phyloP scores from a whole-genome alignment of 2,797 vertebrate species.

The Esox masquinongy region DNA sequence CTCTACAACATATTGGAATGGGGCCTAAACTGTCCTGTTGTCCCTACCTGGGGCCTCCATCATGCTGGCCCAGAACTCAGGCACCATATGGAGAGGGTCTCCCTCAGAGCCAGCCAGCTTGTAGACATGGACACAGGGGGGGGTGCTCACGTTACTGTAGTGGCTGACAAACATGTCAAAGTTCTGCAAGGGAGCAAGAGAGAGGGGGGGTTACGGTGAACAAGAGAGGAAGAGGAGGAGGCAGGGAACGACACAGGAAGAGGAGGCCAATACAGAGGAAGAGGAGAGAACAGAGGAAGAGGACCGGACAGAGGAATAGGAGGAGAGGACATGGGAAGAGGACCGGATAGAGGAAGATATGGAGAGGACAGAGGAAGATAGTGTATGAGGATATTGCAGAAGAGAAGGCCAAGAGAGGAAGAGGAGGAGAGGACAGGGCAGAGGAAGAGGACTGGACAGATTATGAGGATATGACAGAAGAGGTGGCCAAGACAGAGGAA shows the following conservation, averaged over 20 bases:
- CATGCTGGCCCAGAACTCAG: conserved; percentile 97
- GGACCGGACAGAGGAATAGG: background rate
- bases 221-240: background rate
- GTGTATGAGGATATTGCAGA: background rate
- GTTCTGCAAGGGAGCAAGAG: conserved; percentile 72
- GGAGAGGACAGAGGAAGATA: too few species aligned
- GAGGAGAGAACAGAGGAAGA: background rate
- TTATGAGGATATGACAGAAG: too few species aligned
- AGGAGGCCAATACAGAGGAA: background rate
- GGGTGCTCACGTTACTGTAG: conserved; percentile 94
- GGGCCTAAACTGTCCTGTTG: background rate
- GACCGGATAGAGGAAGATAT: background rate
- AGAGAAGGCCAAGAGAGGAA: background rate
- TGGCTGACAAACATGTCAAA: conserved; percentile 98
- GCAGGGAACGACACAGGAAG: background rate
- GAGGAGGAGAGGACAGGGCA: too few species aligned
- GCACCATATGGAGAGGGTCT: conserved; percentile 82
- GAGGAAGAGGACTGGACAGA: too few species aligned
- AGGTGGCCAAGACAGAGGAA: too few species aligned
- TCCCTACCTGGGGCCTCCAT: conserved; percentile 93
- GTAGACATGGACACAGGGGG: conserved; percentile 94
- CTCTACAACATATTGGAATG: background rate
- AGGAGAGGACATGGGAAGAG: background rate
- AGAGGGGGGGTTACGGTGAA: conserved; percentile 23
- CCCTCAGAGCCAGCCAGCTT: conserved; percentile 84